Evolutionary conservation across 2,888 invertebrate genomes (phyloP).

Genomic region (Polylopha cassiicola): DNA sequence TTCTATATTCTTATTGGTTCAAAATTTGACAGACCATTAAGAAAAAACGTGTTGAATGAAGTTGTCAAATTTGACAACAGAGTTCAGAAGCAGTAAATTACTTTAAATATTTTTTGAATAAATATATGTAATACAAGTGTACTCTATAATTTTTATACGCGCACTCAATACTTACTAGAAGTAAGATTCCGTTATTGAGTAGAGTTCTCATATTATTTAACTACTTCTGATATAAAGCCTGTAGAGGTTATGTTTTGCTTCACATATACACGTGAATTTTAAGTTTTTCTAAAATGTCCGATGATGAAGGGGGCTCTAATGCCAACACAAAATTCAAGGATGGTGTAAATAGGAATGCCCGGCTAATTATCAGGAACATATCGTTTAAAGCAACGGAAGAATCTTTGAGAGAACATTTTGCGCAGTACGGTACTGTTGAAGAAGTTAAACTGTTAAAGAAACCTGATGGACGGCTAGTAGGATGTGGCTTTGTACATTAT

Average conservation of each 20-base stretch:
- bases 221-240: no score
- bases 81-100: no score
- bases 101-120: no score
- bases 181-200: no score
- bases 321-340: constrained; percentile 39
- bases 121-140: no score
- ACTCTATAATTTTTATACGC: no score
- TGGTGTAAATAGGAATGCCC: constrained; percentile 66
- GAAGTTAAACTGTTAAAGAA: constrained; percentile 86
- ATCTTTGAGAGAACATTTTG: constrained; percentile 82
- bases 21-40: no score
- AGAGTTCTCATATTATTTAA: no score
- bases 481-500: constrained; percentile 94
- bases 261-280: constrained; percentile 36
- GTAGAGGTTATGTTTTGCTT: constrained; percentile 41
- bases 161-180: no score
- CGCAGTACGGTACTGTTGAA: constrained; percentile 83
- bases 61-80: no score
- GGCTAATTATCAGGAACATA: constrained; percentile 82
- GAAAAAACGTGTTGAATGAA: no score
- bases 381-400: constrained; percentile 85
- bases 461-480: constrained; percentile 85
- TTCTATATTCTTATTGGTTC: no score
- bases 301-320: constrained; percentile 31
- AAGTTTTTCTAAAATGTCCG: constrained; percentile 36